Conservation (phyloP, 1,140 invertebrate genomes). For the Goniozus legneri region DNA sequence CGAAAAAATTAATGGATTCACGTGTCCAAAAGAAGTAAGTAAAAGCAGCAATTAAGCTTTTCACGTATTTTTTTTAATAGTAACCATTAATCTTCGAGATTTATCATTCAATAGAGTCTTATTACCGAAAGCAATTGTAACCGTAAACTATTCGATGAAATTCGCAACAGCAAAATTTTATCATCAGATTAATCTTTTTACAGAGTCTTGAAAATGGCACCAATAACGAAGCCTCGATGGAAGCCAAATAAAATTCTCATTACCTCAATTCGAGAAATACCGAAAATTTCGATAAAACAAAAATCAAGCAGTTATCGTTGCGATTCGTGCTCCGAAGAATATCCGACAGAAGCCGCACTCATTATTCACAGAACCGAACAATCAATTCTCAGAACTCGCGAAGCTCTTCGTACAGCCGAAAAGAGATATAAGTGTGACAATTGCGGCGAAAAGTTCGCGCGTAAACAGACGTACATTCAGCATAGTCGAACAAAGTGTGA, state of each 20-base stretch:
- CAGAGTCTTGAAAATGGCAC: neutral
- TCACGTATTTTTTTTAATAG: too few relatives aligned
- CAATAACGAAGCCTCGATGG: neutral
- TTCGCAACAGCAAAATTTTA: too few relatives aligned
- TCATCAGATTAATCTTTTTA: neutral
- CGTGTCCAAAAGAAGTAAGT: too few relatives aligned
- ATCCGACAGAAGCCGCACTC: conserved; percentile 14
- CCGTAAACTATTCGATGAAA: too few relatives aligned
- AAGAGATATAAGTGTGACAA: conserved; percentile 50
- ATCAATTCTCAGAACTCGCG: conserved; percentile 25
- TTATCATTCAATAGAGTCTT: too few relatives aligned
- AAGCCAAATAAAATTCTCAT: neutral
- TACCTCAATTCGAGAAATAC: too few relatives aligned
- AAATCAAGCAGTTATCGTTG: too few relatives aligned
- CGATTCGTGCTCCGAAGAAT: conserved; percentile 33
- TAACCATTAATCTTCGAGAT: too few relatives aligned
- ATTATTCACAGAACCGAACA: conserved; percentile 29
- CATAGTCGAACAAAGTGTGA: conserved; percentile 37
- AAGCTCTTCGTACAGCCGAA: conserved; percentile 19
- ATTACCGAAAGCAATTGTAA: too few relatives aligned
- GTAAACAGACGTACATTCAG: conserved; percentile 56
- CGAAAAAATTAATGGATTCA: too few relatives aligned
- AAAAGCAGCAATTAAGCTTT: too few relatives aligned
- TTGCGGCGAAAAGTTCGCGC: conserved; percentile 60
- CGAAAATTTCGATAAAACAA: too few relatives aligned